Evolutionary conservation across 2,888 invertebrate genomes (phyloP), one percentile per base, ranked within the genome.

Genomic region (Hyppa rectilinea): DNA sequence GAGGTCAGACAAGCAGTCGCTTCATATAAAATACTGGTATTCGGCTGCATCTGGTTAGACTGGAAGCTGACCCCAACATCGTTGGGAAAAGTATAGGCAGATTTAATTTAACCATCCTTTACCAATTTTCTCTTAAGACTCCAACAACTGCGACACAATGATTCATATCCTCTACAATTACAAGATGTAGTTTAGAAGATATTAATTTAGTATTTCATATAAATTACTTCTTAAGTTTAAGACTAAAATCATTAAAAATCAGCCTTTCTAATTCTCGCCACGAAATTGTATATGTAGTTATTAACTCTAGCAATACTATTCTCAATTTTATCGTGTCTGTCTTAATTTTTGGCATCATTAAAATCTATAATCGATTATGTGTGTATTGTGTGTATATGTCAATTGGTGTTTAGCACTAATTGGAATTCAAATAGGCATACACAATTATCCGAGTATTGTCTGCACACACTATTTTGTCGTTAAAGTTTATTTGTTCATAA

Each of bases 321-420:
- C 3, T 40, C 14, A 47, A 62, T 56, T 61, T 75, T 55, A 62
- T n/a, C n/a, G 38, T 31, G 43, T 29, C 73, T n/a, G n/a, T n/a
- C n/a, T n/a, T n/a, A n/a, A n/a, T n/a, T n/a, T 53, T 38, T 23
- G 31, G 5, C 23, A 47, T 59, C 56, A 66, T 45, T 66, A 62
- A 71, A 76, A 66, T 36, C n/a, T 12, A 17, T 59, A 62, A 75
- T 53, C 55, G 26, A 36, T 61, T 45, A 52, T 45, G 50, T 52
- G 10, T 43, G 59, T 56, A 77, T 67, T 79, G 78, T 81, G 17
- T 80, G 26, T 56, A 47, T 50, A 75, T 68, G 71, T 71, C 64
- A 75, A 70, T 75, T 29, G 81, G 14, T 40, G 20, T 26, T 45
- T 45, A 31, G 31, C 66, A 26, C n/a, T 78, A 71, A 78, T 78